These are phyloP conservation scores for Acropora yongei DNA, from an alignment of 64 coral and sea anemone genomes.

Conservation along the genomic window DNA sequence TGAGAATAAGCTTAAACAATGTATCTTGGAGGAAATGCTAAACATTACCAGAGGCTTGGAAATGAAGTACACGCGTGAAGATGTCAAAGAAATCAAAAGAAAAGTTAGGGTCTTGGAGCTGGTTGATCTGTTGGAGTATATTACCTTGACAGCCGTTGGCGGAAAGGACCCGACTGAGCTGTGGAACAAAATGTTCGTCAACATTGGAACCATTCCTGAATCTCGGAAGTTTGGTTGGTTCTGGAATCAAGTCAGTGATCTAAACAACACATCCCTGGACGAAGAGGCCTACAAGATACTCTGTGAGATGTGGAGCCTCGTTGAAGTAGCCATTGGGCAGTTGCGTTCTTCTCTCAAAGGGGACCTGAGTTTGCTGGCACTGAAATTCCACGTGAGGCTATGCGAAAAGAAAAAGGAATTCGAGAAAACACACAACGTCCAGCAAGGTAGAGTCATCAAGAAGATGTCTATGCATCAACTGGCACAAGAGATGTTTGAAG, in stretches of 20 bases:
- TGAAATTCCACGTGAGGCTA: neutral
- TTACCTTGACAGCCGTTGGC: neutral
- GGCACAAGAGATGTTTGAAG: slow-evolving; percentile 8
- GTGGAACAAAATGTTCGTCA: slow-evolving; percentile 54
- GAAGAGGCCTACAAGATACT: slow-evolving; percentile 25
- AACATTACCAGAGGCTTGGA: neutral
- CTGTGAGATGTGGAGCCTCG: slow-evolving; percentile 3
- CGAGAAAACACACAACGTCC: neutral
- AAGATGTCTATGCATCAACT: neutral
- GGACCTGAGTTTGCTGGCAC: slow-evolving; percentile 19
- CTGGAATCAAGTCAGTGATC: slow-evolving; percentile 29
- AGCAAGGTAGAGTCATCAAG: neutral
- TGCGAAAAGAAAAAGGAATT: slow-evolving; percentile 33
- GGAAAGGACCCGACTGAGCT: slow-evolving; percentile 29
- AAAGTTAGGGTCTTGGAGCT: slow-evolving; percentile 33
- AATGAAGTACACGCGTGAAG: neutral
- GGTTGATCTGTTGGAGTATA: slow-evolving; percentile 28
- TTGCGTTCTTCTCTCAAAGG: neutral
- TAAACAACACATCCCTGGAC: slow-evolving; percentile 18
- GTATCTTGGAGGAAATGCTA: slow-evolving; percentile 29
- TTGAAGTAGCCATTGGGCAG: neutral
- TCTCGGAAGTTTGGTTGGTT: neutral
- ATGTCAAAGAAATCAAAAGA: slow-evolving; percentile 7
- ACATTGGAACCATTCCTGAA: neutral
- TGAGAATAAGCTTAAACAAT: slow-evolving; percentile 35